Evolutionary conservation across 2,888 invertebrate genomes (phyloP).

Genomic region (Heliconius ismenius): DNA sequence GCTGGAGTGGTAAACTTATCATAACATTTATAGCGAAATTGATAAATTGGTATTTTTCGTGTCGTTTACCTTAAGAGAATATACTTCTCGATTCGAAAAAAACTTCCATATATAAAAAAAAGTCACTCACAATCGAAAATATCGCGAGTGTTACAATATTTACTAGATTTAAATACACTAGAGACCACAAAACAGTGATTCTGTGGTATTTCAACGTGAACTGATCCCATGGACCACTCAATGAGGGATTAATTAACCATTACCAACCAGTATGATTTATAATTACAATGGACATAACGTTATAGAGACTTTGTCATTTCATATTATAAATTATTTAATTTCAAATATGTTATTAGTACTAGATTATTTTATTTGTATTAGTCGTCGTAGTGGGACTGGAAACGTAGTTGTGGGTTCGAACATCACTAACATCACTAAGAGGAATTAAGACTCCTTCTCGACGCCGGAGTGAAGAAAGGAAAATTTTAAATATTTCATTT

Average conservation of each 20-base stretch:
- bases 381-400: too few species aligned
- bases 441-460: too few species aligned
- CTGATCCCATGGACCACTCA: slow-evolving; percentile 28
- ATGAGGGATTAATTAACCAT: slow-evolving; percentile 28
- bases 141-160: neutral
- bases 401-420: too few species aligned
- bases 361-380: too few species aligned
- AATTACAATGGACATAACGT: slow-evolving; percentile 13
- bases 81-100: neutral
- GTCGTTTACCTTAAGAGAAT: neutral
- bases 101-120: too few species aligned
- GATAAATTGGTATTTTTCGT: neutral
- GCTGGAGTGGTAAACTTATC: too few species aligned
- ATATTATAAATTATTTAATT: neutral
- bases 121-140: too few species aligned
- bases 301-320: neutral
- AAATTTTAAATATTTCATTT: too few species aligned
- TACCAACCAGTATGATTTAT: slow-evolving; percentile 20
- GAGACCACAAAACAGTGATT: slow-evolving; percentile 30
- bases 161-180: neutral
- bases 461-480: too few species aligned
- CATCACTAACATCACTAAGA: too few species aligned
- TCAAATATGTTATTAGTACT: neutral
- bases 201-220: slow-evolving; percentile 23
- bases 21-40: too few species aligned